Base-by-base conservation (phyloP, 1,140 invertebrate species). In the Pissodes strobi region DNA sequence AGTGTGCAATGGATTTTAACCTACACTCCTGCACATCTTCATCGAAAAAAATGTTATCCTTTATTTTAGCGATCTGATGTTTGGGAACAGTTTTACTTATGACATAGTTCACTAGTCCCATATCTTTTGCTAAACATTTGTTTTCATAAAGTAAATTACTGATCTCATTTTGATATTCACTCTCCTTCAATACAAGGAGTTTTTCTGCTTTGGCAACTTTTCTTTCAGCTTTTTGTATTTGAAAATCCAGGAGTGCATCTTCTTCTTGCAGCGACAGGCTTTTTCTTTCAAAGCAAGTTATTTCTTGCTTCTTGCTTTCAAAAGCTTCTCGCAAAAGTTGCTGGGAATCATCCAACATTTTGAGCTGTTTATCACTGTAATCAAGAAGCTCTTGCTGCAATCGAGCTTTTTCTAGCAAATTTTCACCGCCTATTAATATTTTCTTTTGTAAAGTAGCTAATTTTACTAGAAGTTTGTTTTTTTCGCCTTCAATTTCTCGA, bases 341-440 rank as follows among this genome's bases (percentile, higher is more conserved):
- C 77, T 98, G 94, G 62, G 89, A 89, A 43, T 88, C 83, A 55
- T 90, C 87, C 37, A 93, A 81, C 66, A 88, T 85, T 70, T 97
- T 90, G 43, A 99, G 80, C 78, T 99, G 95, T 37, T 84, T 83
- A 12, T 92, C 89, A 1, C 93, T 93, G 66, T 93, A 90, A 68
- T 94, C 93, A n/a, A 99, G 81, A 15, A 99, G 80, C 39, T 71
- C 71, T 53, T 87, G 82, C 67, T 98, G 93, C 74, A 99, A 95
- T 79, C 98, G 93, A 0, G 95, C 95, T 76, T 98, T 99, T 76
- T 99, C 95, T 58, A 99, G 82, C 8, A 99, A 82, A 83, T 99
- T 99, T 80, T 98, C 97, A 1, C 97, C 97, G 0, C 97, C 97
- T 3, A 99, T 90, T 19, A 99, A 85, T 45, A 99, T 95, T 77